Conservation (phyloP, 2,797 vertebrate genomes). For the Myotis planiceps region DNA sequence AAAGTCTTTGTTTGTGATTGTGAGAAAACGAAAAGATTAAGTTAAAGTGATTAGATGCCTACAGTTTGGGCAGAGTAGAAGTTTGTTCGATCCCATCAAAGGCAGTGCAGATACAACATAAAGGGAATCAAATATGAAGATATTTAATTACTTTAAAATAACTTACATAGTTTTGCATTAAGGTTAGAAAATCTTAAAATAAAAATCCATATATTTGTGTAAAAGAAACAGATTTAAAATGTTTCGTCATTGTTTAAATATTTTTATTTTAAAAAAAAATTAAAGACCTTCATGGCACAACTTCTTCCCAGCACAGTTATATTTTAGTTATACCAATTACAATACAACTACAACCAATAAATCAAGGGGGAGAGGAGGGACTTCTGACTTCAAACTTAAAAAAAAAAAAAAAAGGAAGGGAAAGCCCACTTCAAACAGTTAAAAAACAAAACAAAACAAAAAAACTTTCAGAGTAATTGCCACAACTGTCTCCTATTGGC, state of each 20-base stretch:
- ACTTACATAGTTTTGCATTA: constrained; percentile 37
- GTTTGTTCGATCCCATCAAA: neutral
- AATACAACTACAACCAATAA: constrained; percentile 82
- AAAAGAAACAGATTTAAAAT: constrained; percentile 30
- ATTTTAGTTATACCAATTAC: constrained; percentile 80
- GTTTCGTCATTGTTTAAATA: constrained; percentile 63
- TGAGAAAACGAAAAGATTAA: constrained; percentile 34
- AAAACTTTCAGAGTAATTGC: constrained; percentile 72
- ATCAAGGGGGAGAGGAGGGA: neutral
- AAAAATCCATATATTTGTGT: constrained; percentile 25
- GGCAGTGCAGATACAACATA: neutral
- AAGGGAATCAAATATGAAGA: neutral
- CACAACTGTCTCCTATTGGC: constrained; percentile 74
- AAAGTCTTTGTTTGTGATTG: constrained; percentile 29
- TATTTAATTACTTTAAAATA: constrained; percentile 7
- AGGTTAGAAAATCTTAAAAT: neutral
- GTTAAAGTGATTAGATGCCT: neutral
- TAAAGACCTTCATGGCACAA: constrained; percentile 84
- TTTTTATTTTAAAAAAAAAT: constrained; percentile 83
- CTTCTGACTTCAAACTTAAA: constrained; percentile 74
- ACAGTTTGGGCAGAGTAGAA: neutral
- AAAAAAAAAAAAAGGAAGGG: neutral
- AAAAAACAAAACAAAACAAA: constrained; percentile 44
- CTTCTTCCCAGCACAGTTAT: constrained; percentile 84
- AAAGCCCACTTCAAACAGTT: constrained; percentile 64